Evolutionary conservation across 1,140 invertebrate species (phyloP).

Genomic region (Lasioglossum baleicum): DNA sequence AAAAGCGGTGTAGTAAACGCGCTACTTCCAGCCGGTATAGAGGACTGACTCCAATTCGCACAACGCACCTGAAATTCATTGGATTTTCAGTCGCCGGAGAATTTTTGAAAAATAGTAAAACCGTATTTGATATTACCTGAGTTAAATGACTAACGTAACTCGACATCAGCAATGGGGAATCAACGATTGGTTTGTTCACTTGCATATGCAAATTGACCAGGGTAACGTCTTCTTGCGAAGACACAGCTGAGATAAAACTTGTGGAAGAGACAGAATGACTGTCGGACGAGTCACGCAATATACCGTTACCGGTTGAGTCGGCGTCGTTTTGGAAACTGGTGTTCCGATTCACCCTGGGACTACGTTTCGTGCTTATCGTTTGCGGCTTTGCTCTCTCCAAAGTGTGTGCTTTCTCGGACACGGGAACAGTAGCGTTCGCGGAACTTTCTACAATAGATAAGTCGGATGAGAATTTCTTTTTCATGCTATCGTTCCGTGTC

Average conservation of each 20-base stretch:
- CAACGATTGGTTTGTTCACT: slow-evolving; percentile 95
- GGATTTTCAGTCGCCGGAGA: neutral
- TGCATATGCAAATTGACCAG: slow-evolving; percentile 97
- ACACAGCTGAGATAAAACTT: slow-evolving; percentile 95
- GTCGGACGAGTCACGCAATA: slow-evolving; percentile 81
- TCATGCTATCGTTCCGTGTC: slow-evolving; percentile 78
- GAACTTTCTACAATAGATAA: slow-evolving; percentile 80
- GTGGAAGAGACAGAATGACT: slow-evolving; percentile 89
- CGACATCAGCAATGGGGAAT: slow-evolving; percentile 95
- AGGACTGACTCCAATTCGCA: slow-evolving; percentile 87
- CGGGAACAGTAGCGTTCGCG: slow-evolving; percentile 70
- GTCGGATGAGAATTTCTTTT: slow-evolving; percentile 81
- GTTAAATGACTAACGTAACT: slow-evolving; percentile 96
- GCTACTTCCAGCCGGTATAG: slow-evolving; percentile 85
- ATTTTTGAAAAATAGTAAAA: neutral
- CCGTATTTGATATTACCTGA: slow-evolving; percentile 82
- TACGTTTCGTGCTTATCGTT: slow-evolving; percentile 56
- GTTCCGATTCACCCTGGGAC: slow-evolving; percentile 65
- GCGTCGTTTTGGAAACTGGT: slow-evolving; percentile 55
- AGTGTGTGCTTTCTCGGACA: slow-evolving; percentile 73
- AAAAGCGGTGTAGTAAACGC: slow-evolving; percentile 88
- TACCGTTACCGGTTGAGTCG: slow-evolving; percentile 62
- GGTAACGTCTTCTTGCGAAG: slow-evolving; percentile 95
- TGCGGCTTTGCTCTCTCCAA: slow-evolving; percentile 72
- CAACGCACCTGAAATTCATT: slow-evolving; percentile 79